Evolutionary conservation across 2,797 vertebrate genomes (phyloP).

Genomic region (Melanotaenia trifasciata): DNA sequence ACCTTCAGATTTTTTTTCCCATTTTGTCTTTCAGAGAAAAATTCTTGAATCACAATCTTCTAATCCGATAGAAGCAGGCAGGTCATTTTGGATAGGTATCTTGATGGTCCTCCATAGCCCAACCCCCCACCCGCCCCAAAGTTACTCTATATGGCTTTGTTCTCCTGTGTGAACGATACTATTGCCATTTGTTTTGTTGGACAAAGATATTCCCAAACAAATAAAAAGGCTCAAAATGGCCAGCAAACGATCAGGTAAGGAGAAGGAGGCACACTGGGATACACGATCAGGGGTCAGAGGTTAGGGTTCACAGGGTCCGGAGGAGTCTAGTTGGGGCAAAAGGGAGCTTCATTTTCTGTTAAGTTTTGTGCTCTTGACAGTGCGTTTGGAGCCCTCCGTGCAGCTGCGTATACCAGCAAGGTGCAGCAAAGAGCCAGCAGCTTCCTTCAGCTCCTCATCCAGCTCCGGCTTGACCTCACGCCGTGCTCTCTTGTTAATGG

Average conservation of each 20-base stretch:
- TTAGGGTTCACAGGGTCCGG: slow-evolving; percentile 76
- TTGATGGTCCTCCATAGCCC: slow-evolving; percentile 70
- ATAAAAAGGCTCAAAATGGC: slow-evolving; percentile 80
- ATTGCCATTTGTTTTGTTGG: slow-evolving; percentile 87
- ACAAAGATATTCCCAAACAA: slow-evolving; percentile 73
- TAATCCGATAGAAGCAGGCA: slow-evolving; percentile 77
- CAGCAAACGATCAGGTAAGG: slow-evolving; percentile 84
- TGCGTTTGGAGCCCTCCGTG: slow-evolving; percentile 91
- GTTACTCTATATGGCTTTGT: slow-evolving; percentile 98
- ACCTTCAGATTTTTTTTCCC: slow-evolving; percentile 68
- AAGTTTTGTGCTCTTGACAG: slow-evolving; percentile 95
- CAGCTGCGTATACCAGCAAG: slow-evolving; percentile 95
- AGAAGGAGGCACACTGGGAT: slow-evolving; percentile 82
- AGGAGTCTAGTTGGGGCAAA: slow-evolving; percentile 62
- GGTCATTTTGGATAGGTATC: slow-evolving; percentile 76
- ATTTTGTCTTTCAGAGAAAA: slow-evolving; percentile 69
- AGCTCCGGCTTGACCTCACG: slow-evolving; percentile 90
- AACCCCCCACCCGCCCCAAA: slow-evolving; percentile 59
- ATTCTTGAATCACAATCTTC: slow-evolving; percentile 71
- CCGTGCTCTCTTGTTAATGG: slow-evolving; percentile 83
- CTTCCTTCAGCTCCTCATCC: slow-evolving; percentile 98
- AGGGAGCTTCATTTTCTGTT: slow-evolving; percentile 87
- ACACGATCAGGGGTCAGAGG: slow-evolving; percentile 77
- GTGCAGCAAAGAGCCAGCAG: slow-evolving; percentile 96
- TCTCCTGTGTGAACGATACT: slow-evolving; percentile 93